Conservation (phyloP, 2,113 vertebrate species). For the Zosterops pallidus region DNA sequence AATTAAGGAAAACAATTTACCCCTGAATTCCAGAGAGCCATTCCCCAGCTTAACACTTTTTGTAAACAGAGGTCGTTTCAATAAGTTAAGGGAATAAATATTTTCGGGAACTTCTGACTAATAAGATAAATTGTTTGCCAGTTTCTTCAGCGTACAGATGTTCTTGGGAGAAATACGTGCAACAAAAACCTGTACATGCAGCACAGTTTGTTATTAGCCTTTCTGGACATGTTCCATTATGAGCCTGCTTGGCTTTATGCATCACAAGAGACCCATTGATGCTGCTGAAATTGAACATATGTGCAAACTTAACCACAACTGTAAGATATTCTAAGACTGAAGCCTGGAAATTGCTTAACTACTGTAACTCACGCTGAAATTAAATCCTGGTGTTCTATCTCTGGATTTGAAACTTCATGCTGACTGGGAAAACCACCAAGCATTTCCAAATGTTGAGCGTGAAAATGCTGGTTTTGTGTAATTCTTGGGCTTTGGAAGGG, state of each 20-base stretch:
- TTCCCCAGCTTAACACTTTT: background rate
- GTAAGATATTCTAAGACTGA: slow-evolving; percentile 10
- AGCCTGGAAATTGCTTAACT: slow-evolving; percentile 51
- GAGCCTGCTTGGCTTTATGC: background rate
- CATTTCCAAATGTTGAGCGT: background rate
- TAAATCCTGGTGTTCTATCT: background rate
- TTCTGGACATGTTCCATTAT: background rate
- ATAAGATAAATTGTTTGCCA: slow-evolving; percentile 48
- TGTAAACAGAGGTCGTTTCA: background rate
- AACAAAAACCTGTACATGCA: background rate
- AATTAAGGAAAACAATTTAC: slow-evolving; percentile 4
- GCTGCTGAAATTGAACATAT: background rate
- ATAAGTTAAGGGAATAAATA: slow-evolving; percentile 40
- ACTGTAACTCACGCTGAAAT: slow-evolving; percentile 11
- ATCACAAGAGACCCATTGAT: background rate
- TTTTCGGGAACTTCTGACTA: slow-evolving; percentile 34
- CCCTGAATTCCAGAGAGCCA: background rate
- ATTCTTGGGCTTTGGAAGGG: background rate
- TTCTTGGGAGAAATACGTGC: background rate
- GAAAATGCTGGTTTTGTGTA: background rate
- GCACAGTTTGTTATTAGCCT: slow-evolving; percentile 7
- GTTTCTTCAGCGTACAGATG: slow-evolving; percentile 1
- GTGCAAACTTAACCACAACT: background rate
- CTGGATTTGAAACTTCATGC: background rate
- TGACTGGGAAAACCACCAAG: background rate